Evolutionary conservation across 2,888 invertebrate genomes (phyloP).

Genomic region (Tethea ocularis): DNA sequence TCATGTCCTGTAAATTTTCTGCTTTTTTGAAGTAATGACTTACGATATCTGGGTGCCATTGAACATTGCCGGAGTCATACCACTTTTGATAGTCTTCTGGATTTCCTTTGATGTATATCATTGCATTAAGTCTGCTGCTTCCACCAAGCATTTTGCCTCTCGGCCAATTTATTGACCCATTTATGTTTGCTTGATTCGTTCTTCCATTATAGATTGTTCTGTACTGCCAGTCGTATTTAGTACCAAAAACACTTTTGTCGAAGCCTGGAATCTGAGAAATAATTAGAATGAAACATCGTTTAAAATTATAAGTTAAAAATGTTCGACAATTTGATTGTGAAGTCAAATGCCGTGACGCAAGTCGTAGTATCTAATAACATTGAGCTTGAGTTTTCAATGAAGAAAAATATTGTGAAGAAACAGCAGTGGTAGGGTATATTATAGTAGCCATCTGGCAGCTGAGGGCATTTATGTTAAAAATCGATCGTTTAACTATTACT

Average conservation of each 20-base stretch:
- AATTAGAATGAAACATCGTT: no score
- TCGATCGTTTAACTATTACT: no score
- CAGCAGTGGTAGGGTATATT: no score
- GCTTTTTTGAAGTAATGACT: slow-evolving; percentile 75
- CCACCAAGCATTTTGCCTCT: slow-evolving; percentile 85
- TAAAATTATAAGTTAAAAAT: no score
- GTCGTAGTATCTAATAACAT: no score
- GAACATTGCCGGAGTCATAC: slow-evolving; percentile 70
- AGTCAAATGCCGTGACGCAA: no score
- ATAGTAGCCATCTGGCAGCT: no score
- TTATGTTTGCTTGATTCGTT: slow-evolving; percentile 85
- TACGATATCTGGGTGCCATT: slow-evolving; percentile 82
- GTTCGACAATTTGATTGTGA: no score
- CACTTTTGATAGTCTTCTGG: slow-evolving; percentile 72
- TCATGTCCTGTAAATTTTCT: slow-evolving; percentile 64
- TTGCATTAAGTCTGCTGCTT: slow-evolving; percentile 77
- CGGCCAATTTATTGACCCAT: slow-evolving; percentile 66
- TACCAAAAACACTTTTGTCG: slow-evolving; percentile 41
- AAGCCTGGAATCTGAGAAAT: slow-evolving; percentile 28
- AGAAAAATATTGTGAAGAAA: no score
- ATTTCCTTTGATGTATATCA: slow-evolving; percentile 80
- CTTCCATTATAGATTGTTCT: slow-evolving; percentile 89
- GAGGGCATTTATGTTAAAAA: no score
- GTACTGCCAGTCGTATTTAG: slow-evolving; percentile 90
- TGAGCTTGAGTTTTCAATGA: no score